Percentiles rank a stretch among this genome's conserved stretches.
phyloP scores from a whole-genome alignment of 1,140 invertebrate genomes.

The Drosophila repleta region DNA sequence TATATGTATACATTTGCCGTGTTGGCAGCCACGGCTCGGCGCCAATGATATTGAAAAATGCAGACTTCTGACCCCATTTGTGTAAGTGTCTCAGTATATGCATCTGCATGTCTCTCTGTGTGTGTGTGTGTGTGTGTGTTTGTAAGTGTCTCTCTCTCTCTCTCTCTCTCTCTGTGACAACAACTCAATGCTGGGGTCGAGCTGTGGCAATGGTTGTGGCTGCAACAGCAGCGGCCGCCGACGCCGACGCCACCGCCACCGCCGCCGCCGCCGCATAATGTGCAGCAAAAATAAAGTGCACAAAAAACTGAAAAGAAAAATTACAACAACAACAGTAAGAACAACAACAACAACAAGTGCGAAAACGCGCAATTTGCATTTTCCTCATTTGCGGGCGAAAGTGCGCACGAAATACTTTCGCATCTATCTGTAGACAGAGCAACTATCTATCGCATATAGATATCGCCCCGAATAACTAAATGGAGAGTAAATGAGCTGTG shows the following conservation, averaged over 20 bases:
- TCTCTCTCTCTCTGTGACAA: no score
- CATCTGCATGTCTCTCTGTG: background rate
- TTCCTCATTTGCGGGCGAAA: conserved; percentile 39
- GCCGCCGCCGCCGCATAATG: conserved; percentile 41
- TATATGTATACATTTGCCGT: conserved; percentile 10
- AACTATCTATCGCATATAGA: background rate
- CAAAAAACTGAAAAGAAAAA: conserved; percentile 23
- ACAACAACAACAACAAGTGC: conserved; percentile 6
- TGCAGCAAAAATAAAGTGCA: conserved; percentile 29
- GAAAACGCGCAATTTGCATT: conserved; percentile 51
- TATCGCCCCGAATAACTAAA: background rate
- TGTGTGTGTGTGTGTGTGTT: conserved; percentile 20
- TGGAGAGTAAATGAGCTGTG: conserved; percentile 7
- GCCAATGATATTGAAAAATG: conserved; percentile 54
- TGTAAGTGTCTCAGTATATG: conserved; percentile 21
- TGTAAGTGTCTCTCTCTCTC: no score
- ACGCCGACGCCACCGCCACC: conserved; percentile 8
- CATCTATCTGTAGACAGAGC: conserved; percentile 13
- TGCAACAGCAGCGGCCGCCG: conserved; percentile 7
- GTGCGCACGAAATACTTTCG: conserved; percentile 34
- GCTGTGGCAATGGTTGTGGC: conserved; percentile 22
- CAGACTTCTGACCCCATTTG: conserved; percentile 53
- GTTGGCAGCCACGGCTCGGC: conserved; percentile 43
- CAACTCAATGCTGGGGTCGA: conserved; percentile 27
- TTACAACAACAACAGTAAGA: conserved; percentile 3